Conservation (phyloP, 1,140 invertebrate species). For the Eciton burchellii region DNA sequence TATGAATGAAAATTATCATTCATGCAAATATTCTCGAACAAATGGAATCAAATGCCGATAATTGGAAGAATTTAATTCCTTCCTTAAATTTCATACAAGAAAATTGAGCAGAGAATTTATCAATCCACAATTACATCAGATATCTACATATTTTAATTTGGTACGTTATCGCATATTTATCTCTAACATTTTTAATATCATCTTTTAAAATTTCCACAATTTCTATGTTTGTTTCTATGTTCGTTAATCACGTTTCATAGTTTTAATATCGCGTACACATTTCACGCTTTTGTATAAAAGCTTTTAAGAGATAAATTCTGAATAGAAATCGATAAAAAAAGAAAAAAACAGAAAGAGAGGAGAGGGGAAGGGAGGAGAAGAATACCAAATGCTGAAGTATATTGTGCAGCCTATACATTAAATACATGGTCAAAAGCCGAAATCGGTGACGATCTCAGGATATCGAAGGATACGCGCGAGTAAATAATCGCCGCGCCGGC, state of each 20-base stretch:
- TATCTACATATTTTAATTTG: too few species aligned
- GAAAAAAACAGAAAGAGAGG: too few species aligned
- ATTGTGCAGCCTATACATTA: too few species aligned
- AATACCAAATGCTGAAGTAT: too few species aligned
- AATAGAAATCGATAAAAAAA: constrained; percentile 16
- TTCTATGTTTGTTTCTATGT: too few species aligned
- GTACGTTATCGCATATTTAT: too few species aligned
- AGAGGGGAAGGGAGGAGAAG: too few species aligned
- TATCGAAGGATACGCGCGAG: constrained; percentile 19
- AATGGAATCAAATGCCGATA: background rate
- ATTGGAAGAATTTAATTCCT: constrained; percentile 12
- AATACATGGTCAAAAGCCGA: background rate
- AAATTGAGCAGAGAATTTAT: constrained; percentile 22
- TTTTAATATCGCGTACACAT: background rate
- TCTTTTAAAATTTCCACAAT: background rate
- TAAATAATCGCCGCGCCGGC: constrained; percentile 34
- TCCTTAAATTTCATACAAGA: constrained; percentile 15
- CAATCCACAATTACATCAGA: too few species aligned
- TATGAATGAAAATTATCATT: background rate
- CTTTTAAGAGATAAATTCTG: background rate
- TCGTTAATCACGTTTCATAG: too few species aligned
- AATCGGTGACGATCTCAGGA: background rate
- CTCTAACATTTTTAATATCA: background rate
- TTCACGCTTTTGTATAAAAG: background rate
- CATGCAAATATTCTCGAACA: background rate